phyloP scores from a whole-genome alignment of 2,113 vertebrate species.

The Crotalus viridis region DNA sequence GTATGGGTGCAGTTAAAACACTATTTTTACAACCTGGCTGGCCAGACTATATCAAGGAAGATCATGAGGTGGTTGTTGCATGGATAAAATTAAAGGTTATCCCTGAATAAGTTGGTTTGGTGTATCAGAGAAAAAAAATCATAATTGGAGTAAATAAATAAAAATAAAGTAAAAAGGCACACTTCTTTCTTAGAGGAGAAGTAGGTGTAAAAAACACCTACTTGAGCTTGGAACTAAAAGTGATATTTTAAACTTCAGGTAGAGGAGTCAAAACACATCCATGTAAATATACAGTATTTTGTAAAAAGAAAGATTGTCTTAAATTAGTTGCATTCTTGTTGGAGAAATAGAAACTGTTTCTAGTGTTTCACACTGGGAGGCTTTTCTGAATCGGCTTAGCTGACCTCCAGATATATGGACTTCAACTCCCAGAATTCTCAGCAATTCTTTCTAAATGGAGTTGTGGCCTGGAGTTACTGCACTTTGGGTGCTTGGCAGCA shows the following conservation, averaged over 20 bases:
- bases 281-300: not conserved
- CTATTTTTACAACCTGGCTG: not conserved
- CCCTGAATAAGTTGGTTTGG: not conserved
- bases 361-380: not conserved
- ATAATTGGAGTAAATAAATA: not conserved
- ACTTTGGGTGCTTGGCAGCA: not conserved
- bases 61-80: not conserved
- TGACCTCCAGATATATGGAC: not conserved
- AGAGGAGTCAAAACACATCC: not conserved
- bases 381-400: not conserved
- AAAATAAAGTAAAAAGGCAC: not conserved
- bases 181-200: not conserved
- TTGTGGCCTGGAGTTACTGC: not conserved
- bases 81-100: not conserved
- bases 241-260: not conserved
- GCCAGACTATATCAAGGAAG: not conserved
- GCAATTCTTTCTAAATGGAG: not conserved
- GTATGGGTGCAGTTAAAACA: not conserved
- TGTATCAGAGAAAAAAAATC: not conserved
- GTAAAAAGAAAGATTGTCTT: not conserved
- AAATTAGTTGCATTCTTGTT: not conserved
- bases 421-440: not conserved
- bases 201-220: not conserved
- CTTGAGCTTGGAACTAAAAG: not conserved
- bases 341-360: not conserved